Evolutionary conservation across 1,140 invertebrate genomes (phyloP), one percentile per base, ranked within the genome.

Genomic region (Bombyx mandarina): DNA sequence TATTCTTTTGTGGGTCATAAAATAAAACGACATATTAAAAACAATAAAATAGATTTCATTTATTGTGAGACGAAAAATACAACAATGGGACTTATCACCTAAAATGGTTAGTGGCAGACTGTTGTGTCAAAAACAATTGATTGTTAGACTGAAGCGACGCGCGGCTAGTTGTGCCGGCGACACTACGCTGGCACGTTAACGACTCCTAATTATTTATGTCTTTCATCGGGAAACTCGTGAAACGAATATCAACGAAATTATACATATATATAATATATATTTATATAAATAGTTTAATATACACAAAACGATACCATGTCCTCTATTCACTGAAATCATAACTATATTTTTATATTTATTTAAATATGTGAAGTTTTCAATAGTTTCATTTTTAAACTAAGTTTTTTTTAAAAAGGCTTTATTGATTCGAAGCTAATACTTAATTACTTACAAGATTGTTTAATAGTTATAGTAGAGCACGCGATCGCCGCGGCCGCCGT

Each of bases 21-120:
- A 83, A 84, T 83, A 63, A 84, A 84, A 86, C 79, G 57, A 75
- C 77, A 77, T 59, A 61, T 68, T 86, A 86, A 86, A 86, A 86
- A 86, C 83, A 86, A 86, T 86, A 85, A 86, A 86, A 86, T 86
- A 86, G 83, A 86, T 86, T 83, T 86, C 83, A 86, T 86, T 86
- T 86, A 86, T 86, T 86, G 83, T 86, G 83, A 86, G 83, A 86
- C 83, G 83, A 86, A 86, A 86, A 86, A 86, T 86, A 86, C 83
- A 86, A 86, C 83, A 86, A 86, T 86, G 83, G 83, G 82, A 85
- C 83, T 86, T 86, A 86, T 83, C 63, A 83, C 69, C 83, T 86
- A 86, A 78, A 79, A 86, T 85, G 83, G 82, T 86, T 86, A 86
- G 82, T 87, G 80, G 82, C 82, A 86, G 81, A 85, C 82, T 82